These are phyloP conservation scores for Penaeus vannamei DNA, from an alignment of 1,140 invertebrate species.

Conservation along the genomic window DNA sequence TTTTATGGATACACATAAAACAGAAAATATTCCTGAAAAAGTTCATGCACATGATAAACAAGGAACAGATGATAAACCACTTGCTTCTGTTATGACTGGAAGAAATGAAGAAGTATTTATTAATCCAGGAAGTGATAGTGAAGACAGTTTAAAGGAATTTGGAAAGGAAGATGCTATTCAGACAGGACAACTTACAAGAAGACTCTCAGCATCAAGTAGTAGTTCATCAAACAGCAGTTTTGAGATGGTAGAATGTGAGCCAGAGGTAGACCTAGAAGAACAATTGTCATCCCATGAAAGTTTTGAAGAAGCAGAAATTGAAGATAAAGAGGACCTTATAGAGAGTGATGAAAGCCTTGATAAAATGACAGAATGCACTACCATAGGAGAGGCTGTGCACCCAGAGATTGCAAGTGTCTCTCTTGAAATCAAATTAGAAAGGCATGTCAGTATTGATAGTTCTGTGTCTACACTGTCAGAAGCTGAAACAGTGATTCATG, in stretches of 20 bases:
- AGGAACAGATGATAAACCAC: neutral
- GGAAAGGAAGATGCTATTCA: neutral
- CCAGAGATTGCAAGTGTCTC: conserved; percentile 40
- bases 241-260: conserved; percentile 54
- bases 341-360: conserved; percentile 28
- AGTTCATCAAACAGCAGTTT: conserved; percentile 47
- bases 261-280: conserved; percentile 48
- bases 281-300: conserved; percentile 34
- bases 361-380: conserved; percentile 26
- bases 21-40: neutral
- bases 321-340: neutral
- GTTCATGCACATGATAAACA: neutral
- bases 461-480: conserved; percentile 67
- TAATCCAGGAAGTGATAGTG: neutral
- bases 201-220: conserved; percentile 20
- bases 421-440: conserved; percentile 60
- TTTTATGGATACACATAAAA: too few species aligned
- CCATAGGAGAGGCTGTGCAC: neutral
- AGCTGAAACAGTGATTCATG: conserved; percentile 66
- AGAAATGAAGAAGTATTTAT: too few species aligned
- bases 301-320: conserved; percentile 27
- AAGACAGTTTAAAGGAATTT: neutral
- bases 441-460: conserved; percentile 67
- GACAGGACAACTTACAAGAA: neutral
- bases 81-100: too few species aligned